Base-by-base conservation (phyloP, 1,140 invertebrate genomes). In the Calliopsis andreniformis region DNA sequence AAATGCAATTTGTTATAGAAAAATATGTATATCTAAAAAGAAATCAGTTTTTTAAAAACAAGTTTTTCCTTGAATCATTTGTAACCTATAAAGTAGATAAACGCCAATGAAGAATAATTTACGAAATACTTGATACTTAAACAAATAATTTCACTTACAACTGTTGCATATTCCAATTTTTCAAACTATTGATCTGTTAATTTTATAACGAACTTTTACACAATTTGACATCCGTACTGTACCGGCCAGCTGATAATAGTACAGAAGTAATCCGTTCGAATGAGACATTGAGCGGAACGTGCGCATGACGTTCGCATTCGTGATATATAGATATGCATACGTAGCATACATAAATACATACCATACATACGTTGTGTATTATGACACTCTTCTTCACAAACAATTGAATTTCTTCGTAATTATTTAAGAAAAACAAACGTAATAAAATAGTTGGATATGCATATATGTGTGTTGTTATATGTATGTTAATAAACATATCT, bases 221-320 rank as follows among this genome's bases (percentile, higher is more conserved):
- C 28, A 35, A 10, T 23, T 23, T 30, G 32, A 25, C 14, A 55
- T 55, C 35, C 25, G 47, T n/a, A 43, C 32, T 16, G 8, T 14
- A 51, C 23, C 47, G 66, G 28, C 66, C 71, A 73, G 71, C 71
- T 73, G 71, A 64, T 73, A n/a, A n/a, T n/a, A n/a, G n/a, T 55
- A 43, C 70, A 23, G 63, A 43, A 73, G 55, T 47, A 55, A 43
- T 66, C n/a, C 43, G 20, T 16, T 28, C 25, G 61, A 3, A 35
- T 3, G 35, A 3, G 35, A 32, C 55, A 18, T 20, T 23, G 39
- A 2, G 23, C 20, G 45, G 39, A 2, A 18, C 20, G 45, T 23
- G 18, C 18, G 39, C 0, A 10, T n/a, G 35, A 8, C 39, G 45
- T 70, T 39, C 39, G 28, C 30, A 63, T 42, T 58, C 18, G 6